These are phyloP conservation scores for Sterna hirundo DNA, from an alignment of 2,113 vertebrate species.

Conservation along the genomic window DNA sequence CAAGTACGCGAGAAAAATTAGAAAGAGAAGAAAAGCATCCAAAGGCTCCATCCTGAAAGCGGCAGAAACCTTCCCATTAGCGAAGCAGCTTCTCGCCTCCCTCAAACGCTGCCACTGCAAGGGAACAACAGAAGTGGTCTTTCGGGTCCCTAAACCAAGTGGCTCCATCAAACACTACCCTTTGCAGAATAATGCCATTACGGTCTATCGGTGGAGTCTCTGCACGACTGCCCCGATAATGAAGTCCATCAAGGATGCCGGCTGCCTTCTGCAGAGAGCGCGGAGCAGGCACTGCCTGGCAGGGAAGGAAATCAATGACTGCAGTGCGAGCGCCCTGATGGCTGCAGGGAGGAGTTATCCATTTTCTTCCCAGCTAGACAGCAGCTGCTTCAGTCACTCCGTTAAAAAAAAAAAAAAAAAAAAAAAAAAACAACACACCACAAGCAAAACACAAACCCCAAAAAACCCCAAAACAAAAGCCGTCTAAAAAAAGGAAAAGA, in stretches of 20 bases:
- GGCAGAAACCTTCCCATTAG: neutral
- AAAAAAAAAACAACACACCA: neutral
- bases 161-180: neutral
- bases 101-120: neutral
- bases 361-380: constrained; percentile 10
- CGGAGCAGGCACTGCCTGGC: neutral
- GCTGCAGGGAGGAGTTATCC: neutral
- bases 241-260: neutral
- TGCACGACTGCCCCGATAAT: neutral
- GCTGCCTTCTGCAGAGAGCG: neutral
- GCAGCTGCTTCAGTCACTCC: neutral
- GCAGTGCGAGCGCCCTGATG: neutral
- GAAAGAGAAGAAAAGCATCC: neutral
- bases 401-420: rapidly evolving
- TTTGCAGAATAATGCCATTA: neutral
- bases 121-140: neutral
- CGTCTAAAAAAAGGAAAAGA: neutral
- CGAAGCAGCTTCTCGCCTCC: neutral
- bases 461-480: neutral
- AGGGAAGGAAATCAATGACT: neutral
- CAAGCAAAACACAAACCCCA: neutral
- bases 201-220: neutral
- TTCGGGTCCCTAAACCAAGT: neutral
- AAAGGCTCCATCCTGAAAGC: neutral
- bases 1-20: neutral